Conservation (phyloP, 2,797 vertebrate genomes). For the Galaxias olidus region DNA sequence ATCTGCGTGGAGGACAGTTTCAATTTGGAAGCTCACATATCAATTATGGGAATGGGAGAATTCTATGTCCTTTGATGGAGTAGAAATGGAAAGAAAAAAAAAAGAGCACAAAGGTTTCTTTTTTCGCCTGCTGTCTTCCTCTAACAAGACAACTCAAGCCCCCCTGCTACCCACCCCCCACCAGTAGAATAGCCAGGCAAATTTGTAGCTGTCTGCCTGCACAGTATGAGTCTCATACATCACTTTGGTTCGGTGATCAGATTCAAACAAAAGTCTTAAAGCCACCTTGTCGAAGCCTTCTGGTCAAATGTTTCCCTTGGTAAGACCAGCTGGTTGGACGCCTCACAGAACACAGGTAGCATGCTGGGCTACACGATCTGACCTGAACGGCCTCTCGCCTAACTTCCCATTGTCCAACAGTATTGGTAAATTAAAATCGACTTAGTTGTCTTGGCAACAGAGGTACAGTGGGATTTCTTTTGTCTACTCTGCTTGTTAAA, state of each 20-base stretch:
- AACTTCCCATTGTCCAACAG: conserved; percentile 9
- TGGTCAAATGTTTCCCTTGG: conserved; percentile 50
- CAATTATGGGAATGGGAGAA: conserved; percentile 59
- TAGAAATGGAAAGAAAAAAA: conserved; percentile 38
- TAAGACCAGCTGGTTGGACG: conserved; percentile 38
- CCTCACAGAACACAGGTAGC: conserved; percentile 43
- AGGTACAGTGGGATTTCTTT: neutral
- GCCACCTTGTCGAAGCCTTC: conserved; percentile 56
- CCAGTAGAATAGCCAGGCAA: conserved; percentile 71
- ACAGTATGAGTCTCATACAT: conserved; percentile 77
- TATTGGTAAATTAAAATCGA: neutral
- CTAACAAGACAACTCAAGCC: conserved; percentile 43
- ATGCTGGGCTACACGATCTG: conserved; percentile 39
- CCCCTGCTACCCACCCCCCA: conserved; percentile 27
- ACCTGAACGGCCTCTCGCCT: conserved; percentile 37
- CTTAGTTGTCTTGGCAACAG: neutral
- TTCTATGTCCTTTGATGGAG: conserved; percentile 47
- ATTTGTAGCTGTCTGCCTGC: conserved; percentile 78
- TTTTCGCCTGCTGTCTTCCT: conserved; percentile 46
- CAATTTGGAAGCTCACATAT: conserved; percentile 44
- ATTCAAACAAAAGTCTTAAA: conserved; percentile 52
- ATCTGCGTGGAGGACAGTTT: conserved; percentile 40
- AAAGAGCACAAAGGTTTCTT: conserved; percentile 48
- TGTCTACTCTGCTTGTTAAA: no score
- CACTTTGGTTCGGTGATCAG: conserved; percentile 62